Conservation (phyloP, 2,888 invertebrate species). For the Hybos culiciformis region DNA sequence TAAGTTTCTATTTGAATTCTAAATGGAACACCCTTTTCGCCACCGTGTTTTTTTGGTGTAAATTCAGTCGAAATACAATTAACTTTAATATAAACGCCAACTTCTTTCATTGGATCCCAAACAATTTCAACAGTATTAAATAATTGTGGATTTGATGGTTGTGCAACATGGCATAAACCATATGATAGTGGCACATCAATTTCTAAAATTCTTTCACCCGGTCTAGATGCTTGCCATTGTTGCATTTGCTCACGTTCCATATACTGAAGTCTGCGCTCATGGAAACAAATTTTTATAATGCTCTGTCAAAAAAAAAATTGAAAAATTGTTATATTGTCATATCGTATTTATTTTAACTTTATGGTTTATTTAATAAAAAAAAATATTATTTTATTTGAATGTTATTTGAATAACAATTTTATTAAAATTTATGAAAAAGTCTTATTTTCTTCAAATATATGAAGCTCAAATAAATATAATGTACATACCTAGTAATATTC, state of each 20-base stretch:
- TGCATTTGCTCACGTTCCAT: constrained; percentile 89
- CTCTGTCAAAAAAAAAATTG: constrained; percentile 44
- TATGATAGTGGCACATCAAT: constrained; percentile 88
- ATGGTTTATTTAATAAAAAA: neutral
- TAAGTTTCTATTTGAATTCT: constrained; percentile 87
- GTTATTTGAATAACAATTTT: no score
- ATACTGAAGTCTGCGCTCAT: constrained; percentile 88
- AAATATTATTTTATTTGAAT: neutral
- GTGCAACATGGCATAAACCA: constrained; percentile 71
- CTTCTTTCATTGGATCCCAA: constrained; percentile 95
- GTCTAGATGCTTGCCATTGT: constrained; percentile 78
- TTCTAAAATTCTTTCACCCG: constrained; percentile 85
- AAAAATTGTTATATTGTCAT: neutral
- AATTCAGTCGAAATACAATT: constrained; percentile 97
- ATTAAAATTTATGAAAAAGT: no score
- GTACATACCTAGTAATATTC: no score
- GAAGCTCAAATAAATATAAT: no score
- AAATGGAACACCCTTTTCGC: constrained; percentile 96
- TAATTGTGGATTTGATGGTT: constrained; percentile 47
- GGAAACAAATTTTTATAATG: constrained; percentile 84
- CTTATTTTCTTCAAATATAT: no score
- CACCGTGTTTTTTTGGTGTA: constrained; percentile 94
- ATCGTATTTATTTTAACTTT: neutral
- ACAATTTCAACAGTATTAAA: constrained; percentile 76
- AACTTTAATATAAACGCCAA: constrained; percentile 88